Conservation (phyloP, 2,113 vertebrate genomes). For the Dicrurus megarhynchus region DNA sequence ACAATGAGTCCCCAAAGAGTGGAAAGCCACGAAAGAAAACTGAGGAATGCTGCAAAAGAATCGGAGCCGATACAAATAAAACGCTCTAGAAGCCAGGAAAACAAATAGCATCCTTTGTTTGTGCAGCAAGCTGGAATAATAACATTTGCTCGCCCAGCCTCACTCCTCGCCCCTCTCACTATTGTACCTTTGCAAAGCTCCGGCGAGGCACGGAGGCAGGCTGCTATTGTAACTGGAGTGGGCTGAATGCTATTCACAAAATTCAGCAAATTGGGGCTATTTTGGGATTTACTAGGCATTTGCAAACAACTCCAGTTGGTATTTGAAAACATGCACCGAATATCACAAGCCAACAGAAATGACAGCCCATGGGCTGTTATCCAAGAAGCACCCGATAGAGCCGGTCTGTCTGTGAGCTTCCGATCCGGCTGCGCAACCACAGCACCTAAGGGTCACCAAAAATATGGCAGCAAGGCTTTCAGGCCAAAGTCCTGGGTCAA, state of each 20-base stretch:
- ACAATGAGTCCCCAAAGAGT: not conserved
- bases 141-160: conserved; percentile 52
- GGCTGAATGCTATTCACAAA: conserved; percentile 56
- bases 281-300: conserved; percentile 66
- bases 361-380: not conserved
- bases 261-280: conserved; percentile 62
- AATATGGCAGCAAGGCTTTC: not conserved
- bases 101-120: conserved; percentile 55
- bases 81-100: conserved; percentile 32
- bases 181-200: conserved; percentile 12
- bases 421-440: accelerated
- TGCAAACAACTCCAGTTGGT: conserved; percentile 66
- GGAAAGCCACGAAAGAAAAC: conserved; percentile 1
- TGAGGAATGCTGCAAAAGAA: not conserved
- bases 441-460: not conserved
- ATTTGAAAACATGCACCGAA: conserved; percentile 55
- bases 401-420: not conserved
- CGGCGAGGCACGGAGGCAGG: conserved; percentile 5
- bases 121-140: conserved; percentile 67
- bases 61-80: not conserved
- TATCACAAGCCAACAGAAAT: conserved; percentile 28
- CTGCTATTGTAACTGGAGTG: conserved; percentile 55
- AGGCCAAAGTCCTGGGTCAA: not conserved
- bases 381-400: not conserved
- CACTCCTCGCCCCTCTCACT: conserved; percentile 3